These are phyloP conservation scores for Eudyptes chrysolophus DNA, from an alignment of 2,113 vertebrate genomes.

Conservation along the genomic window DNA sequence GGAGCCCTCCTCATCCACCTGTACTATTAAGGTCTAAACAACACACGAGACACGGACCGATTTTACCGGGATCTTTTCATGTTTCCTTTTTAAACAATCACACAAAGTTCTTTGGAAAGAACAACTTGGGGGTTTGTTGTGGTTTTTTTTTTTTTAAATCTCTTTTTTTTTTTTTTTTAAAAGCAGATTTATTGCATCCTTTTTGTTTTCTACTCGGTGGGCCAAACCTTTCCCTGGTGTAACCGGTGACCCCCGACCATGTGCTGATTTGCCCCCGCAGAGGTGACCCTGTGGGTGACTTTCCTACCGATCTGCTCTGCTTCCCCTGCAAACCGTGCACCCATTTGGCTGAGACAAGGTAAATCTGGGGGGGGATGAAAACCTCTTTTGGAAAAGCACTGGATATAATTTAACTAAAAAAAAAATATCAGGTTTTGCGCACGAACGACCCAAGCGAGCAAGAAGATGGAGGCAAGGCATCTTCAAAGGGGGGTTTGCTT, in stretches of 20 bases:
- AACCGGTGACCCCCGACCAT: background rate
- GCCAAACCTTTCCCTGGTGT: background rate
- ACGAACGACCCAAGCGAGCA: background rate
- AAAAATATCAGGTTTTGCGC: background rate
- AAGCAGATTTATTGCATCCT: background rate
- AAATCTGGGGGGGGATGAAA: background rate
- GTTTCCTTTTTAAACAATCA: constrained; percentile 17
- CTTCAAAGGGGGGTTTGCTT: background rate
- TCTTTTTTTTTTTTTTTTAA: background rate
- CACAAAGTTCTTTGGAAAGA: background rate
- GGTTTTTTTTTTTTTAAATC: too few relatives aligned
- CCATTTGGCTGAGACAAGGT: background rate
- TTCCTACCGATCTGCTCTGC: background rate
- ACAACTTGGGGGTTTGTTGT: background rate
- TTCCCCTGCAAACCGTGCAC: background rate
- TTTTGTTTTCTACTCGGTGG: background rate
- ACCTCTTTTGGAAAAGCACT: background rate
- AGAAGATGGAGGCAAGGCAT: background rate
- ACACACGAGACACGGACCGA: constrained; percentile 23
- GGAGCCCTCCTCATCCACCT: constrained; percentile 90
- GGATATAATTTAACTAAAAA: constrained; percentile 19
- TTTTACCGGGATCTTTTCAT: background rate
- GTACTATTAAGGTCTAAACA: constrained; percentile 81
- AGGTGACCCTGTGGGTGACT: background rate
- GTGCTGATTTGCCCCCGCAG: background rate